Percentiles rank a stretch among this genome's conserved stretches.
Evolutionary conservation across 2,113 vertebrate genomes (phyloP).

Genomic region (Phylloscopus whistleri): DNA sequence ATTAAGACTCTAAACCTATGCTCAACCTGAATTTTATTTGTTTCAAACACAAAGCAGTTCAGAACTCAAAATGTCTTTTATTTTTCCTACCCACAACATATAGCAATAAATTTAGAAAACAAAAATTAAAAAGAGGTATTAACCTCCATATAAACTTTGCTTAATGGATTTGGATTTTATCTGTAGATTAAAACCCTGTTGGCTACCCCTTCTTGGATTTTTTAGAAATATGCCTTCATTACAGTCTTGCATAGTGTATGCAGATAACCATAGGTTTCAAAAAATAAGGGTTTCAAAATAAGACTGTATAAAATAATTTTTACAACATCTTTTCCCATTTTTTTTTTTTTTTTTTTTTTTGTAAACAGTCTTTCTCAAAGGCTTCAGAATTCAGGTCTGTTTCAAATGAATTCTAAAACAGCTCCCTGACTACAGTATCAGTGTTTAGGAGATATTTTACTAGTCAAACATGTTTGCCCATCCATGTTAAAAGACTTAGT

Average conservation of each 20-base stretch:
- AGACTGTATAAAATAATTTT: neutral
- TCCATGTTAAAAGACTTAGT: neutral
- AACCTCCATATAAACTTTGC: neutral
- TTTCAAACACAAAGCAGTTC: neutral
- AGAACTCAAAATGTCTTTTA: neutral
- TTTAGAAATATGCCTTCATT: neutral
- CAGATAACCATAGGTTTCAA: neutral
- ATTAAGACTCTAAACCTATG: neutral
- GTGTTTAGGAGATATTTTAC: neutral
- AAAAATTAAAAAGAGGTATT: fast-evolving
- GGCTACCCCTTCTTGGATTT: neutral
- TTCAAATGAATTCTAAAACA: neutral
- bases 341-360: neutral
- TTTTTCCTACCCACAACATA: fast-evolving
- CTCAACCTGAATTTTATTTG: neutral
- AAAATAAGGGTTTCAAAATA: neutral
- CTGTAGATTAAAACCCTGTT: neutral
- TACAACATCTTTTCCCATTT: neutral
- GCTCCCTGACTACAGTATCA: neutral
- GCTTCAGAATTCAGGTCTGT: neutral
- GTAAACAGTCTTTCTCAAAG: neutral
- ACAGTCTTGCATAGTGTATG: neutral
- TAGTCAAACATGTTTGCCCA: neutral
- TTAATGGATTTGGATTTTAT: neutral
- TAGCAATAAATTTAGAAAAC: neutral